Conservation (phyloP, 2,888 invertebrate species). For the Caenorhabditis plicata region DNA sequence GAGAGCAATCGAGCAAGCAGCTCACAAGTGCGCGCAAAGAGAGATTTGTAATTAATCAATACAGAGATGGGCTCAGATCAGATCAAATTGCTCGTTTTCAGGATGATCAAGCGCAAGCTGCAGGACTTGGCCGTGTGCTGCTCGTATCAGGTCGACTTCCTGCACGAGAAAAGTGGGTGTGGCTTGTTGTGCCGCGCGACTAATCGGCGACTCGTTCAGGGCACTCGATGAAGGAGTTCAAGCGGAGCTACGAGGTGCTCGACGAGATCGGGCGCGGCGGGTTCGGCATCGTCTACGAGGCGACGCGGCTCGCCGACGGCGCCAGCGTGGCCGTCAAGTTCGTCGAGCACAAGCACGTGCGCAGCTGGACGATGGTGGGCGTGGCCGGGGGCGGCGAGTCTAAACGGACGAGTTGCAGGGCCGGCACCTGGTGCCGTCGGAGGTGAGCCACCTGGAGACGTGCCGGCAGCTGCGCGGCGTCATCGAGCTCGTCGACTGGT, state of each 20-base stretch:
- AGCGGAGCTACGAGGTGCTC: conserved; percentile 46
- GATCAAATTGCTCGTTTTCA: conserved; percentile 36
- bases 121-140: conserved; percentile 61
- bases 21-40: too few relatives aligned
- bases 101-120: conserved; percentile 59
- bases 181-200: background rate
- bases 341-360: conserved; percentile 58
- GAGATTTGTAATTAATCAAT: too few relatives aligned
- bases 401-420: too few relatives aligned
- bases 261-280: conserved; percentile 62
- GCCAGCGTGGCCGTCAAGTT: conserved; percentile 63
- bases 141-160: conserved; percentile 58
- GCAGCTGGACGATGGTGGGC: conserved; percentile 56
- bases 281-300: conserved; percentile 60
- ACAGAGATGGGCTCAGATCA: too few relatives aligned
- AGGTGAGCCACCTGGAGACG: conserved; percentile 58
- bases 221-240: conserved; percentile 54
- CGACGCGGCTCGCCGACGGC: conserved; percentile 38
- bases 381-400: background rate
- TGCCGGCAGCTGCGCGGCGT: conserved; percentile 57
- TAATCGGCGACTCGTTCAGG: conserved; percentile 29
- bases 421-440: conserved; percentile 59
- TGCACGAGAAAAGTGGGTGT: conserved; percentile 54
- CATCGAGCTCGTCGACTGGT: conserved; percentile 59
- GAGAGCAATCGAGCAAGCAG: too few relatives aligned